Percentiles rank a stretch among this genome's conserved stretches.
Conservation (phyloP, 2,113 vertebrate genomes). For the Ptyas mucosa region DNA sequence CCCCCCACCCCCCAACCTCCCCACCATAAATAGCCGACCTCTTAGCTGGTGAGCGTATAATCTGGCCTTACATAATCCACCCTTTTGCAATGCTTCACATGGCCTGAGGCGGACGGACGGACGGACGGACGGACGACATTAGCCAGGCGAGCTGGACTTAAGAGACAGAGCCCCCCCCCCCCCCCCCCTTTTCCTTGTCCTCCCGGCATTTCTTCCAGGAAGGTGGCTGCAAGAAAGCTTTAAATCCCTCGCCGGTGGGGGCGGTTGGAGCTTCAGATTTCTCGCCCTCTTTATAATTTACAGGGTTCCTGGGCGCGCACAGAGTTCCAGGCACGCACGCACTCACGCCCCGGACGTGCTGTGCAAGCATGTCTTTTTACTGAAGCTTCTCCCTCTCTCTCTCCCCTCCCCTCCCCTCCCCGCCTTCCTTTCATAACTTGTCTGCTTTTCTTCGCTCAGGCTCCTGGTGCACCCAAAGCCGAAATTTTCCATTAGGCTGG, state of each 20-base stretch:
- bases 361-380: constrained; percentile 32
- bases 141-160: background rate
- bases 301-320: background rate
- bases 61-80: no score
- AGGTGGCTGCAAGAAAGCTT: background rate
- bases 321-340: constrained; percentile 19
- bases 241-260: background rate
- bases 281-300: constrained; percentile 38
- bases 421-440: no score
- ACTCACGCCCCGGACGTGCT: constrained; percentile 9
- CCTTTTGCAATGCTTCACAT: no score
- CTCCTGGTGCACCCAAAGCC: constrained; percentile 47
- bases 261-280: background rate
- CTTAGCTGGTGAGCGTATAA: constrained; percentile 64
- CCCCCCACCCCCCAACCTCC: no score
- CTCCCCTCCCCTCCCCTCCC: background rate
- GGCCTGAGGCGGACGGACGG: background rate
- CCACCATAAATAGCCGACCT: constrained; percentile 47
- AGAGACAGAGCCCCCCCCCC: no score
- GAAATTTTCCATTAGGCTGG: constrained; percentile 64
- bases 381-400: background rate
- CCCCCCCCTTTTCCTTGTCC: background rate
- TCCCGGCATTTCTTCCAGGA: background rate
- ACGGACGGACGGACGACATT: background rate
- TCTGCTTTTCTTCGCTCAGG: no score